phyloP scores from a whole-genome alignment of 2,888 invertebrate species.

The Cryptocephalus primarius region DNA sequence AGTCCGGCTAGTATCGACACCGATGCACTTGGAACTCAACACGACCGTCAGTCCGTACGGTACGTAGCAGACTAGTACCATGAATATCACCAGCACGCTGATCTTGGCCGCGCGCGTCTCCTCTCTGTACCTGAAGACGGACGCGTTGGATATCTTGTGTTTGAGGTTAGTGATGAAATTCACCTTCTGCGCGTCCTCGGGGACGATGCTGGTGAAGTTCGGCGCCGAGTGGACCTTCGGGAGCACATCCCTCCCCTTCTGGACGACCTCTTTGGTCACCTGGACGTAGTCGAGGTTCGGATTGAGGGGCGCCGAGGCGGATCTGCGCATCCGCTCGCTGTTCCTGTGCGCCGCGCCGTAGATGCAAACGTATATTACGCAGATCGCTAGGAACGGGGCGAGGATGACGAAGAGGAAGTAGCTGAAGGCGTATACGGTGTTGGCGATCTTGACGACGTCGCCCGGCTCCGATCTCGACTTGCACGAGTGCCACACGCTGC shows the following conservation, averaged over 20 bases:
- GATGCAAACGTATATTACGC: slow-evolving; percentile 63
- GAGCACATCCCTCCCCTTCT: slow-evolving; percentile 16
- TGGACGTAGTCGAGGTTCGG: slow-evolving; percentile 38
- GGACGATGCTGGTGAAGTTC: slow-evolving; percentile 22
- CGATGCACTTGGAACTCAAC: slow-evolving; percentile 24
- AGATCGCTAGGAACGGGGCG: slow-evolving; percentile 49
- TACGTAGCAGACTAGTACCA: slow-evolving; percentile 45
- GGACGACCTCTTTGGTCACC: slow-evolving; percentile 33
- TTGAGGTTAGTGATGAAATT: slow-evolving; percentile 64
- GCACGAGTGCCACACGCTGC: slow-evolving; percentile 38
- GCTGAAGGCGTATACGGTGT: slow-evolving; percentile 36
- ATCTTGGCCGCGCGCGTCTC: slow-evolving; percentile 84
- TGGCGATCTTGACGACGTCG: slow-evolving; percentile 26
- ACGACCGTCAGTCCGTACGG: slow-evolving; percentile 35
- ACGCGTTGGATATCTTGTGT: slow-evolving; percentile 73
- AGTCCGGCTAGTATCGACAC: slow-evolving; percentile 32
- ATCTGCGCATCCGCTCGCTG: slow-evolving; percentile 46
- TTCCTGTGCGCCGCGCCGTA: slow-evolving; percentile 68
- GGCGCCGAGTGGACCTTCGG: slow-evolving; percentile 33
- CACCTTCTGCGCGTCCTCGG: slow-evolving; percentile 12
- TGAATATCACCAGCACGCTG: slow-evolving; percentile 65
- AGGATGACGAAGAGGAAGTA: slow-evolving; percentile 41
- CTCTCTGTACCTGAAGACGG: slow-evolving; percentile 74
- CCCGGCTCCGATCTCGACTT: slow-evolving; percentile 11
- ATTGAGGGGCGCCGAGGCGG: slow-evolving; percentile 40